Evolutionary conservation across 2,888 invertebrate genomes (phyloP).

Genomic region (Andrena minutula): DNA sequence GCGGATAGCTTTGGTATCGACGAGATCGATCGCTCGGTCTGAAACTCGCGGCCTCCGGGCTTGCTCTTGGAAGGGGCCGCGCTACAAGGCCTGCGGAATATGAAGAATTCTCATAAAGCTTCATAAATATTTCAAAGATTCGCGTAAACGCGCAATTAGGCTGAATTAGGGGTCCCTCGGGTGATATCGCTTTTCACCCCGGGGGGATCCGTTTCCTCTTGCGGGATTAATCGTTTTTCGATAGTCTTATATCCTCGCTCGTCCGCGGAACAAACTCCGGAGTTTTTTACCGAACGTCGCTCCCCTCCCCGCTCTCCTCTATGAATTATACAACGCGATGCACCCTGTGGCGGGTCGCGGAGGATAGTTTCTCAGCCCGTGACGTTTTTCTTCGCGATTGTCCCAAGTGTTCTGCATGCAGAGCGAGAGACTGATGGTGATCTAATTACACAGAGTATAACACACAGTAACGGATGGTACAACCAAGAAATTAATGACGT

Average conservation of each 20-base stretch:
- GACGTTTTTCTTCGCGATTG: background rate
- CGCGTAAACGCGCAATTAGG: conserved; percentile 75
- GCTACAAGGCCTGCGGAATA: conserved; percentile 30
- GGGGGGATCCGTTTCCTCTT: conserved; percentile 15
- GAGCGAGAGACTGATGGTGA: too few relatives aligned
- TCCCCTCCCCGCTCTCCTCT: background rate
- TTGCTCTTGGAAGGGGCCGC: conserved; percentile 44
- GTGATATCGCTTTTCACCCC: conserved; percentile 66
- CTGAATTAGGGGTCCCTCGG: conserved; percentile 63
- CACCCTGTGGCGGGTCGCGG: background rate
- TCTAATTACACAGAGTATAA: too few relatives aligned
- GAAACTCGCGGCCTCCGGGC: conserved; percentile 33
- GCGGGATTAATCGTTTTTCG: conserved; percentile 58
- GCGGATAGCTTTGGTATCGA: conserved; percentile 56
- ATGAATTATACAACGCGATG: conserved; percentile 41
- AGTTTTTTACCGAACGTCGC: conserved; percentile 9
- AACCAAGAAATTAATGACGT: too few relatives aligned
- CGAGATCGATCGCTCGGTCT: conserved; percentile 54
- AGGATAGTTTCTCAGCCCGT: background rate
- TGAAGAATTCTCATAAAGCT: conserved; percentile 75
- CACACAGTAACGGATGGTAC: too few relatives aligned
- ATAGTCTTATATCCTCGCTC: conserved; percentile 49
- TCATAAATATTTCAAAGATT: conserved; percentile 77
- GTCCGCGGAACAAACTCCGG: background rate
- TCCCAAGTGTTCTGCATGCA: too few relatives aligned